Evolutionary conservation across 2,888 invertebrate genomes (phyloP), one percentile per base, ranked within the genome.

Genomic region (Drosophila paranaensis): DNA sequence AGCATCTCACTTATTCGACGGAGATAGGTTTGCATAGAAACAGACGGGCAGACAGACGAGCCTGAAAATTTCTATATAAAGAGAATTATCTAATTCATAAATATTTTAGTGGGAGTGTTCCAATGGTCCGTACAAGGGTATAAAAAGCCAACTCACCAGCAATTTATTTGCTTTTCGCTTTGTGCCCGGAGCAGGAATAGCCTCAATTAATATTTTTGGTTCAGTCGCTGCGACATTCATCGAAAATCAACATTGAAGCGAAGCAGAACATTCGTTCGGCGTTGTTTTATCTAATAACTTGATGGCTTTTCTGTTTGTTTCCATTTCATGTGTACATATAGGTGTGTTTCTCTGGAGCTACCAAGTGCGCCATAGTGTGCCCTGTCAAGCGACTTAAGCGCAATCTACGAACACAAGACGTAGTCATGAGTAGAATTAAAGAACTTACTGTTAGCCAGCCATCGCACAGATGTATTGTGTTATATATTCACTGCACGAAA

Each of bases 191-290:
- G 33, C 45, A 25, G 45, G 25, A 30, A 16, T 16, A 16, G 42
- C 9, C 30, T 9, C 45, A 74, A 79, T 80, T 78, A 72, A 45
- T 71, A 71, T 73, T 78, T 80, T 66, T 63, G 71, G 68, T 74
- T 61, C 61, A 67, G 61, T 48, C 68, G 39, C 58, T 60, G 61
- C 60, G 68, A 64, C 74, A 78, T 80, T 81, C 73, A 71, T 67
- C 45, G 65, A 50, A 76, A 74, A 71, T 33, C 65, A 72, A 66
- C 54, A 68, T 53, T 61, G 20, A n/a, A 45, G 61, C 40, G 64
- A 71, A 74, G 73, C 61, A 58, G 71, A 30, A n/a, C 9, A 30
- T 33, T 33, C 11, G 6, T 13, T 50, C 68, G 77, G 73, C 63
- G 68, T 45, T 54, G 33, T 56, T 58, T 67, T 74, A 79, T 67